Evolutionary conservation across 1,140 invertebrate genomes (phyloP).

Genomic region (Anastatus disparis): DNA sequence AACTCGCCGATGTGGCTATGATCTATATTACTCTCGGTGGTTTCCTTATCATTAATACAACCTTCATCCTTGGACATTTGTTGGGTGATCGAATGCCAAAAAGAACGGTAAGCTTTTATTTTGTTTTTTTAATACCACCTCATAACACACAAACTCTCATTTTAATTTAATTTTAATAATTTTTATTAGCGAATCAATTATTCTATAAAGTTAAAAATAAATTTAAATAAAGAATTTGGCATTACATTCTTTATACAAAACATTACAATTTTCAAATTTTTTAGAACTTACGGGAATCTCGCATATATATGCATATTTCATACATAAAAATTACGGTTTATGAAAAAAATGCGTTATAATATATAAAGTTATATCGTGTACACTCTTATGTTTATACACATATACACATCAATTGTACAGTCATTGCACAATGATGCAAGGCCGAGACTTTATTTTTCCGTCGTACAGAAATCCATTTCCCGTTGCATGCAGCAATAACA

Average conservation of each 20-base stretch:
- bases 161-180: not conserved
- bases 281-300: too few species aligned
- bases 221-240: too few species aligned
- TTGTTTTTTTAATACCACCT: too few species aligned
- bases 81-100: constrained; percentile 75
- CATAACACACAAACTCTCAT: too few species aligned
- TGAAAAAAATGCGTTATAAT: too few species aligned
- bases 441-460: not conserved
- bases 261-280: too few species aligned
- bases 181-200: too few species aligned
- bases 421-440: not conserved
- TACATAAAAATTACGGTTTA: too few species aligned
- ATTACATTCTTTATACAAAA: too few species aligned
- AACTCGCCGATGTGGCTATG: constrained; percentile 68
- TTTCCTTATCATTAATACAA: constrained; percentile 73
- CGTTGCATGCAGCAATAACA: not conserved
- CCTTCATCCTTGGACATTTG: constrained; percentile 71
- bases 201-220: too few species aligned
- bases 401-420: not conserved
- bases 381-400: not conserved
- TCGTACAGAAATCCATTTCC: constrained; percentile 7
- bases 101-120: constrained; percentile 64
- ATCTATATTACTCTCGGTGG: constrained; percentile 70
- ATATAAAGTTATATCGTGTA: too few species aligned
- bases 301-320: too few species aligned